Base-by-base conservation (phyloP, 2,888 invertebrate genomes). In the Epiperipatus broadwayi region DNA sequence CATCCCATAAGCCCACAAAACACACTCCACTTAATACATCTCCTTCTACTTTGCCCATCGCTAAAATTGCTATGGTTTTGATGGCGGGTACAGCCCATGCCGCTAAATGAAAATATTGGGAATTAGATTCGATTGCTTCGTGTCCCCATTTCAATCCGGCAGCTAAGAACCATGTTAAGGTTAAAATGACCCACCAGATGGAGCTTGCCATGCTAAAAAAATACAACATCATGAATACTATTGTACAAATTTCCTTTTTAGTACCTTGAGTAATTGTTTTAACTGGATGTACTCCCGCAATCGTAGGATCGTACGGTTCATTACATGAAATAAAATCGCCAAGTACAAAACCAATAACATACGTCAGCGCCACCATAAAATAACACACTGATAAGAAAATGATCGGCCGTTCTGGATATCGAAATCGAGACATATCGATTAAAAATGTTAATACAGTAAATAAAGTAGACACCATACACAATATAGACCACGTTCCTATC, bases 71-170 rank as follows among this genome's bases (percentile, higher is more conserved):
- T 57, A 93, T 89, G 36, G 91, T 91, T 61, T 89, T 84, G 41
- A 89, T 70, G 40, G 91, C 91, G 36, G 93, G 91, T 35, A 91
- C 78, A 39, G 87, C 87, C 93, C 93, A 93, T n/a, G 91, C 91
- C 40, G 81, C 81, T 51, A 91, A 69, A 69, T 93, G 93, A 60
- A 93, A 93, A 60, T 89, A 85, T 61, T 89, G 85, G 8, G 89
- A 87, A 63, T 91, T 84, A 38, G 85, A 83, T 65, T 89, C 89
- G 54, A 93, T 91, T 25, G 91, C 91, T 67, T 93, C 93, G 60
- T 89, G 87, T 31, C 89, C 89, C 91, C 91, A 93, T 64, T 91
- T 91, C 41, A 91, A 69, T 21, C 89, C 89, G 43, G 91, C 89
- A 29, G 89, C 85, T 53, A 93, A 65, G 63, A 89, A 91, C 91